Percentiles rank a stretch among this genome's conserved stretches.
Evolutionary conservation across 2,888 invertebrate species (phyloP).

Genomic region (Drosophila bunnanda): DNA sequence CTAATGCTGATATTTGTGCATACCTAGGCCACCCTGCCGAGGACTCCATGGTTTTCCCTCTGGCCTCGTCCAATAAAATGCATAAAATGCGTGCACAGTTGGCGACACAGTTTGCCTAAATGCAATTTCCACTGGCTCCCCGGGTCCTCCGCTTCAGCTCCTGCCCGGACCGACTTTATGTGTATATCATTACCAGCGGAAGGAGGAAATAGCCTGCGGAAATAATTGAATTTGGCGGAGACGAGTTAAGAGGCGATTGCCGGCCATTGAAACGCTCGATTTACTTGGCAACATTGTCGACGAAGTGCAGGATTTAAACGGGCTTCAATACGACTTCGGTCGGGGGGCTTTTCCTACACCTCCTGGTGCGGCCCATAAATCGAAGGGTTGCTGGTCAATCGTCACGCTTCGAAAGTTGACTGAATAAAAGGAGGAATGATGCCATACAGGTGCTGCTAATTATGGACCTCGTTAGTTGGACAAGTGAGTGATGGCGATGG

Average conservation of each 20-base stretch:
- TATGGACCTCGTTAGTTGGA: conserved; percentile 47
- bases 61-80: conserved; percentile 43
- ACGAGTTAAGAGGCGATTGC: conserved; percentile 73
- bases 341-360: background rate
- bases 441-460: conserved; percentile 60
- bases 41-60: background rate
- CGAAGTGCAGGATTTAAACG: conserved; percentile 25
- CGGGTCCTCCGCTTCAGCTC: background rate
- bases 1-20: conserved; percentile 31
- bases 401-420: conserved; percentile 52
- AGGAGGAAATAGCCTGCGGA: conserved; percentile 70
- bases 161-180: conserved; percentile 3
- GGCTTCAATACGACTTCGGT: conserved; percentile 2
- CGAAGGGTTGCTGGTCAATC: conserved; percentile 43
- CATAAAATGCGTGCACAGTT: conserved; percentile 78
- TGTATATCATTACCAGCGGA: conserved; percentile 50
- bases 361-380: conserved; percentile 59
- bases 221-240: conserved; percentile 79
- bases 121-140: conserved; percentile 65
- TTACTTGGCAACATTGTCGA: conserved; percentile 71
- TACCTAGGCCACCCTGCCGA: conserved; percentile 29
- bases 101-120: conserved; percentile 63
- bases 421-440: conserved; percentile 12
- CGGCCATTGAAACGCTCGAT: conserved; percentile 67
- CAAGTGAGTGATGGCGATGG: conserved; percentile 33